Conservation (phyloP, 2,797 vertebrate genomes). For the Galaxias olidus region DNA sequence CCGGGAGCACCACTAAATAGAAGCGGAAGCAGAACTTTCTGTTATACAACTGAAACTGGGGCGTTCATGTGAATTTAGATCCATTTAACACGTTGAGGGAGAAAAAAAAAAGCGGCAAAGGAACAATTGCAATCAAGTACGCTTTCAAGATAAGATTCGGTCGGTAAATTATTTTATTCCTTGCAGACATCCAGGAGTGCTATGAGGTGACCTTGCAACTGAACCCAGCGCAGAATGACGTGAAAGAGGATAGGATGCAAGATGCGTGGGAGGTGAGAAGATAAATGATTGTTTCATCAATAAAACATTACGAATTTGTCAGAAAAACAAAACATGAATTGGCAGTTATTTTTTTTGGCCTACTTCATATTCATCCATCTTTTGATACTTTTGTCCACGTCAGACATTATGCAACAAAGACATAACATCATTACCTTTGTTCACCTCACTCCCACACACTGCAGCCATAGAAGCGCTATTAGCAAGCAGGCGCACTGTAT, state of each 20-base stretch:
- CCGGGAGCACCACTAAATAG: conserved; percentile 27
- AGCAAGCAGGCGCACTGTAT: background rate
- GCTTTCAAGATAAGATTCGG: background rate
- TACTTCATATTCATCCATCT: background rate
- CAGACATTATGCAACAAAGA: conserved; percentile 20
- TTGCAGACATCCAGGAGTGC: conserved; percentile 83
- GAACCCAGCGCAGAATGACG: conserved; percentile 64
- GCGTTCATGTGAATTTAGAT: no score
- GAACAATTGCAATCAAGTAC: no score
- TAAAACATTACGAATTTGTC: background rate
- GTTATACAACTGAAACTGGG: no score
- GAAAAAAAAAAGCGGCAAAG: no score
- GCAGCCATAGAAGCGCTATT: conserved; percentile 16
- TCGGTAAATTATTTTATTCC: conserved; percentile 39
- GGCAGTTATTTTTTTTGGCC: background rate
- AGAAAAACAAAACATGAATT: background rate
- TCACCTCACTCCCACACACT: conserved; percentile 30
- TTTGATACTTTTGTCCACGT: background rate
- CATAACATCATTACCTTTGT: conserved; percentile 35
- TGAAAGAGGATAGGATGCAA: conserved; percentile 60
- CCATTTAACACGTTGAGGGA: no score
- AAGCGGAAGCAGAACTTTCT: background rate
- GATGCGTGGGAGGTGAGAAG: conserved; percentile 71
- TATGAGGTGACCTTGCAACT: conserved; percentile 81
- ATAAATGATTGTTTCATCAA: background rate